Percentiles rank a stretch among this genome's conserved stretches.
Evolutionary conservation across 2,888 invertebrate species (phyloP).

Genomic region (Caenorhabditis sp.): DNA sequence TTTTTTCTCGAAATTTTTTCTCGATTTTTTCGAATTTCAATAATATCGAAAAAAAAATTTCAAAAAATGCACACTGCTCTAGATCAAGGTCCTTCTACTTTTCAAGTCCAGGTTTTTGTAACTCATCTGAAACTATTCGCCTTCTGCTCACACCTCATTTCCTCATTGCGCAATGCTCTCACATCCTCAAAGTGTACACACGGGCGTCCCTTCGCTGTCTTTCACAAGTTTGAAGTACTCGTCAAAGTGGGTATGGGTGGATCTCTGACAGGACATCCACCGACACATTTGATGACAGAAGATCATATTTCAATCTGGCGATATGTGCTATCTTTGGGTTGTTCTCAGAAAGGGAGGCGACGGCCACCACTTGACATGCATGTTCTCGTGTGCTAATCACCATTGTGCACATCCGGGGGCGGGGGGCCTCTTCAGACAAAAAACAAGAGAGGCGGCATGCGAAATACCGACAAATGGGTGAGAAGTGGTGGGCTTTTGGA

Average conservation of each 20-base stretch:
- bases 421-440: conserved; percentile 28
- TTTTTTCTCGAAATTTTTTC: no score
- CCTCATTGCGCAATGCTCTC: conserved; percentile 10
- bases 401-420: conserved; percentile 54
- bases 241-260: conserved; percentile 8
- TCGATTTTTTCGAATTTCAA: no score
- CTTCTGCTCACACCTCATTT: conserved; percentile 8
- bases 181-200: conserved; percentile 16
- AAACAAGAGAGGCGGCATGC: not conserved
- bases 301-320: conserved; percentile 42
- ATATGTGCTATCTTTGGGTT: conserved; percentile 22
- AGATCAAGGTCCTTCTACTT: no score
- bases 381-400: conserved; percentile 61
- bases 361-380: conserved; percentile 56
- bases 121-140: no score
- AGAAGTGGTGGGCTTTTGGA: conserved; percentile 26
- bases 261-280: conserved; percentile 31
- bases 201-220: not conserved
- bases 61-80: no score
- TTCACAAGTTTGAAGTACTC: conserved; percentile 36
- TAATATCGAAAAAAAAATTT: no score
- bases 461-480: conserved; percentile 25
- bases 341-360: not conserved
- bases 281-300: conserved; percentile 14
- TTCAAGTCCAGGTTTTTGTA: no score